Base-by-base conservation (phyloP, 2,113 vertebrate genomes). In the Tylochromis polylepis region DNA sequence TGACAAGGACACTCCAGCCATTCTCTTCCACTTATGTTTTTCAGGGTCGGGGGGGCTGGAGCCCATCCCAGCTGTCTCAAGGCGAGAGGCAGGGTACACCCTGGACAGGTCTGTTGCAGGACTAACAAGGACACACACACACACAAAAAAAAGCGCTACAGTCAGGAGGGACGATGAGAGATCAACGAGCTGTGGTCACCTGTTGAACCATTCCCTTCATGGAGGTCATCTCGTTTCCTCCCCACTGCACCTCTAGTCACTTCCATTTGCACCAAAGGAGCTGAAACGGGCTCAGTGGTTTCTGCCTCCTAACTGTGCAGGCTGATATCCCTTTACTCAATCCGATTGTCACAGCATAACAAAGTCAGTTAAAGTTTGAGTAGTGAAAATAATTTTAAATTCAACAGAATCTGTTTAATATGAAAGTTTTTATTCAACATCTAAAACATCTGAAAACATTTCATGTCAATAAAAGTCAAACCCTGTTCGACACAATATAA, bases 351-450 rank as follows among this genome's bases (percentile, higher is more conserved):
- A 34, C 2, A 34, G 31, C 6, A 34, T 34, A 34, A 34, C 31
- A 31, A 31, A 31, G 29, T 31, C 29, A 4, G 36, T 38, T 38
- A 41, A 11, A 41, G 4, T 43, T 24, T 0, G 3, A 38, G 31
- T 6, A 8, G 60, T 0, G n/a, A 38, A 65, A 38, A 8, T 18
- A 2, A 43, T 65, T 43, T 27, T 6, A 34, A 18, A 56, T 22
- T 15, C 14, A 22, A 34, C 8, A 43, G 79, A 70, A n/a, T 59
- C 2, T 8, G 36, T 89, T 86, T 77, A 84, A 82, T 87, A 79
- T 84, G 65, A 92, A 91, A 90, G 78, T 46, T 65, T 92, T 93
- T 91, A 92, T 94, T 94, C 24, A 87, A 53, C 62, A 84, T 86
- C 79, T 84, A 91, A 92, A 91, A 87, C 46, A 18, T 82, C n/a